Evolutionary conservation across 2,888 invertebrate genomes (phyloP).

Genomic region (Dione vanillae): DNA sequence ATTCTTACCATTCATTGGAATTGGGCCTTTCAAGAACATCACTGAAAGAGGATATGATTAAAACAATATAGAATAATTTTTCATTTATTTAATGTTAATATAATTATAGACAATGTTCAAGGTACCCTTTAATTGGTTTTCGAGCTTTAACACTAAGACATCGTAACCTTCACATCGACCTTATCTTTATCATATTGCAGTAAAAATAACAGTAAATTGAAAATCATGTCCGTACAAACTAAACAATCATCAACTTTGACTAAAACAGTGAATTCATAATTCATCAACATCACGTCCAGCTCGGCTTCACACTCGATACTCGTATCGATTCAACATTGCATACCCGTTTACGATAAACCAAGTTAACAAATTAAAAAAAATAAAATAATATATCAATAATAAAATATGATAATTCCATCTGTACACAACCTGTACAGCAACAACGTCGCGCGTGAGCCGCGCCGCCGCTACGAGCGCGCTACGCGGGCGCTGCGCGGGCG

Average conservation of each 20-base stretch:
- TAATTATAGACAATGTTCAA: constrained; percentile 83
- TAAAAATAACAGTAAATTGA: constrained; percentile 74
- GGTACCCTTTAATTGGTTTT: constrained; percentile 84
- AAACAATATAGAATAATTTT: constrained; percentile 59
- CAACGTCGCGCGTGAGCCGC: constrained; percentile 62
- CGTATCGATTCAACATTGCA: constrained; percentile 75
- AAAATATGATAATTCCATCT: constrained; percentile 73
- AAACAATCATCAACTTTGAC: constrained; percentile 80
- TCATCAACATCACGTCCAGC: constrained; percentile 74
- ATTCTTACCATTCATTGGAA: too few relatives aligned
- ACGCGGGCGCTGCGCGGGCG: constrained; percentile 73
- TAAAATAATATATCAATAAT: constrained; percentile 57
- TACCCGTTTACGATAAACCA: constrained; percentile 81
- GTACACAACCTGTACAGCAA: constrained; percentile 67
- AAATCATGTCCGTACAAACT: constrained; percentile 74
- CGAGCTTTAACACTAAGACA: constrained; percentile 82
- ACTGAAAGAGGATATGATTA: constrained; percentile 33
- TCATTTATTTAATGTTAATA: constrained; percentile 85
- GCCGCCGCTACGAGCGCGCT: constrained; percentile 43
- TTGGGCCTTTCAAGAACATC: too few relatives aligned
- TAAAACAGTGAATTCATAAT: constrained; percentile 80
- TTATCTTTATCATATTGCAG: constrained; percentile 77
- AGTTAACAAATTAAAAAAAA: constrained; percentile 70
- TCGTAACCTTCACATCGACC: constrained; percentile 75
- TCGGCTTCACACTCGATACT: too few relatives aligned